Percentiles rank a stretch among this genome's conserved stretches.
phyloP scores from a whole-genome alignment of 30 jellyfish, hydroid and myxozoan species.

The Aurelia aurita region DNA sequence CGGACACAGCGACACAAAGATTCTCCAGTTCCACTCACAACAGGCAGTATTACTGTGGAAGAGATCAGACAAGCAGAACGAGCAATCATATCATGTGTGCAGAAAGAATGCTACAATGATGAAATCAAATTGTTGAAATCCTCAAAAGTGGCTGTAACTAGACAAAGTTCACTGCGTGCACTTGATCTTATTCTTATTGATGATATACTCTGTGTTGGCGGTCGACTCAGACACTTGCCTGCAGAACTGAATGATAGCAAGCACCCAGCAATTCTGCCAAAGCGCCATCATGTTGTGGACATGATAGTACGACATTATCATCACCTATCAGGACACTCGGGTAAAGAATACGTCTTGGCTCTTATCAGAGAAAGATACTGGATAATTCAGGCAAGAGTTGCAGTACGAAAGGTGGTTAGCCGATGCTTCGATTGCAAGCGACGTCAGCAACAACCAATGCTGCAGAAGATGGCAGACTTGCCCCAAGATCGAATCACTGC shows the following conservation, averaged over 20 bases:
- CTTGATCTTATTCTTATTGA: slow-evolving; percentile 32
- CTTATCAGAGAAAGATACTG: slow-evolving; percentile 50
- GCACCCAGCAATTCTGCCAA: slow-evolving; percentile 67
- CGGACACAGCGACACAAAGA: not conserved
- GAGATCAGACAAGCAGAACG: slow-evolving; percentile 36
- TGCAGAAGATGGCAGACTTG: slow-evolving; percentile 71
- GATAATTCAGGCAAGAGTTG: slow-evolving; percentile 42
- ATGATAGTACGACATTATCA: slow-evolving; percentile 41
- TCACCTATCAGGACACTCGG: slow-evolving; percentile 54
- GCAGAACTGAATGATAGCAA: slow-evolving; percentile 7
- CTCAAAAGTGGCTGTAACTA: not conserved
- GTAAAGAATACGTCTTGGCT: slow-evolving; percentile 46
- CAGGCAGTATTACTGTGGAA: slow-evolving; percentile 4
- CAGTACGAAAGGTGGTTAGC: slow-evolving; percentile 22
- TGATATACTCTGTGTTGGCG: slow-evolving; percentile 64
- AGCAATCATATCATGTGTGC: slow-evolving; percentile 47
- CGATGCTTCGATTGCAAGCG: slow-evolving; percentile 48
- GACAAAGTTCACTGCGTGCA: slow-evolving; percentile 7
- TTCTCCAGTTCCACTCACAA: not conserved
- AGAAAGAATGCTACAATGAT: slow-evolving; percentile 11
- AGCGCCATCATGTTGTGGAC: slow-evolving; percentile 40
- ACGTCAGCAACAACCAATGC: not conserved
- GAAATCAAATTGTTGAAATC: slow-evolving; percentile 26
- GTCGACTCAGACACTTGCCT: slow-evolving; percentile 51
- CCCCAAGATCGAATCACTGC: slow-evolving; percentile 71